Conservation (phyloP, 2,113 vertebrate genomes). For the Rhizomys pruinosus region DNA sequence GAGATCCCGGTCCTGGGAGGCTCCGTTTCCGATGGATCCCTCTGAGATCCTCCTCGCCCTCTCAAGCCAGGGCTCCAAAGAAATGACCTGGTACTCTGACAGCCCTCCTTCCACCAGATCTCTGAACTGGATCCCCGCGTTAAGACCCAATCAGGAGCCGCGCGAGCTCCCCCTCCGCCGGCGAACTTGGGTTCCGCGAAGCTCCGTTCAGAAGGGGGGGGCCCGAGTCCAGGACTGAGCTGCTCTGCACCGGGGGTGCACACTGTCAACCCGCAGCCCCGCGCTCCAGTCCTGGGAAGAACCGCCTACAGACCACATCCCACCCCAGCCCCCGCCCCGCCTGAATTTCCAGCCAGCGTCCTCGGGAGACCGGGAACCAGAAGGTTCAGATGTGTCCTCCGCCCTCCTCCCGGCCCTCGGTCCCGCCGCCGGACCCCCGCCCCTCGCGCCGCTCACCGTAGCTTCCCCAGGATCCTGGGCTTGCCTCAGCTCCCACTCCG, state of each 20-base stretch:
- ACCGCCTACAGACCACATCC: slow-evolving; percentile 67
- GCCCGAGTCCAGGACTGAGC: slow-evolving; percentile 33
- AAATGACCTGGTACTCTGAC: slow-evolving; percentile 3
- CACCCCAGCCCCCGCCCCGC: not conserved
- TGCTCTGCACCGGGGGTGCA: slow-evolving; percentile 58
- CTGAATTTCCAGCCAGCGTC: slow-evolving; percentile 60
- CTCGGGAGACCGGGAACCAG: slow-evolving; percentile 8
- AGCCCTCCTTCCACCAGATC: not conserved
- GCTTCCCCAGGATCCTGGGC: slow-evolving; percentile 71
- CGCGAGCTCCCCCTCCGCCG: slow-evolving; percentile 46
- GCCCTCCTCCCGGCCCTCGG: slow-evolving; percentile 5
- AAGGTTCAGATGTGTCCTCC: slow-evolving; percentile 31
- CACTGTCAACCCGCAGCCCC: slow-evolving; percentile 67
- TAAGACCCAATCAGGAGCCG: slow-evolving; percentile 69
- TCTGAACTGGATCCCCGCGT: slow-evolving; percentile 24
- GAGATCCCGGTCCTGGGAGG: slow-evolving; percentile 66
- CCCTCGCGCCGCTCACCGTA: slow-evolving; percentile 71
- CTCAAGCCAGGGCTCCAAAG: slow-evolving; percentile 23
- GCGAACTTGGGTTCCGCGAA: slow-evolving; percentile 22
- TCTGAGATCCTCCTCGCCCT: slow-evolving; percentile 30
- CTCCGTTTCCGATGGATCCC: slow-evolving; percentile 41
- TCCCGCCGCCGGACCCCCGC: slow-evolving; percentile 40
- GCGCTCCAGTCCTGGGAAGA: slow-evolving; percentile 63
- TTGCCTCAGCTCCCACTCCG: slow-evolving; percentile 67
- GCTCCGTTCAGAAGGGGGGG: not conserved